Conservation (phyloP, 2,888 invertebrate genomes). For the Agrotis segetum region DNA sequence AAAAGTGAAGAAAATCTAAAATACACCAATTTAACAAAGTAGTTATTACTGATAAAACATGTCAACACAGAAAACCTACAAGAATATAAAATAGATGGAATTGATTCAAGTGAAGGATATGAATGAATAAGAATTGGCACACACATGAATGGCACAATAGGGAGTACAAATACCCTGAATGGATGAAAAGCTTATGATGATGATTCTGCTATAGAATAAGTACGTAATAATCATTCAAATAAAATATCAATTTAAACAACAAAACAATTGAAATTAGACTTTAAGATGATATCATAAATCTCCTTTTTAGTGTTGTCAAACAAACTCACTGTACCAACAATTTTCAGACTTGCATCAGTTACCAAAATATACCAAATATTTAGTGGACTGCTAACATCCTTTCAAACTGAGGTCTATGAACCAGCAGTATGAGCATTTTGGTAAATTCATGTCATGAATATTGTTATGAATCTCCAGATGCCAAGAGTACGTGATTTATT, state of each 20-base stretch:
- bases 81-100: background rate
- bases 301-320: background rate
- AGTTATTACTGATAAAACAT: background rate
- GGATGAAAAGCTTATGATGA: slow-evolving; percentile 32
- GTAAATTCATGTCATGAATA: background rate
- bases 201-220: slow-evolving; percentile 8
- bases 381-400: background rate
- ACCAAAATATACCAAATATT: too few relatives aligned
- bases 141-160: slow-evolving; percentile 63
- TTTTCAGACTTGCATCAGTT: background rate
- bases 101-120: background rate
- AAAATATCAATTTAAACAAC: slow-evolving; percentile 26
- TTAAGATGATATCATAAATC: background rate
- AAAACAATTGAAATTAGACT: slow-evolving; percentile 10
- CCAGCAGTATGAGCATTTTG: background rate
- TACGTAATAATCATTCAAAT: slow-evolving; percentile 18
- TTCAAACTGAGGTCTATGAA: background rate
- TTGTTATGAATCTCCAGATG: background rate
- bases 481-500: background rate
- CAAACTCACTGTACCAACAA: background rate
- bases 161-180: slow-evolving; percentile 59
- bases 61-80: background rate
- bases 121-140: slow-evolving; percentile 56
- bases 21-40: slow-evolving; percentile 10
- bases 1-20: background rate